These are phyloP conservation scores for Lasioglossum pauxillum DNA, from an alignment of 2,888 invertebrate species.

Conservation along the genomic window DNA sequence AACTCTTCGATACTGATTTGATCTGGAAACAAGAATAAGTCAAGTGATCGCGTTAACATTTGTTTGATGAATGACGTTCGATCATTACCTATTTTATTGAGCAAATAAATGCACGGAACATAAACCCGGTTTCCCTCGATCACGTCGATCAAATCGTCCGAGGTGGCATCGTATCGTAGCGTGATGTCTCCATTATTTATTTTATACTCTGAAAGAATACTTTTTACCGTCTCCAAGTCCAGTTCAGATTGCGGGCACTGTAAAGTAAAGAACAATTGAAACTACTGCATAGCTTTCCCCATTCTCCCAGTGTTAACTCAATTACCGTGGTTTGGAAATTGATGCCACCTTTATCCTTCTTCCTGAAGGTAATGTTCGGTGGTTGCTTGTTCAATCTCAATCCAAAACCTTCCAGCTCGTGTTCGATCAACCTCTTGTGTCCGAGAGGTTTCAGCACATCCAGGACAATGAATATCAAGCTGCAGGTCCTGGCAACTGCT, in stretches of 20 bases:
- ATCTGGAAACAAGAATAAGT: slow-evolving; percentile 86
- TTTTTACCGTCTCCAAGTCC: slow-evolving; percentile 97
- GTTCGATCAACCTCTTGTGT: slow-evolving; percentile 98
- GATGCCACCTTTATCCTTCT: slow-evolving; percentile 99
- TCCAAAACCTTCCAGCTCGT: slow-evolving; percentile 99
- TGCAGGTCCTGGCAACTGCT: slow-evolving; percentile 99
- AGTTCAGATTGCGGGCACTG: slow-evolving; percentile 95
- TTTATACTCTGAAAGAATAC: slow-evolving; percentile 98
- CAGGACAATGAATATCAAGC: slow-evolving; percentile 98
- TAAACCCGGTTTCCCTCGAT: slow-evolving; percentile 99
- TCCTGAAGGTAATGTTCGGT: slow-evolving; percentile 97
- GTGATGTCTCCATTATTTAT: slow-evolving; percentile 99
- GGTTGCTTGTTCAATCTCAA: slow-evolving; percentile 97
- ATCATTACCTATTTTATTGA: slow-evolving; percentile 96
- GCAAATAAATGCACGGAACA: slow-evolving; percentile 98
- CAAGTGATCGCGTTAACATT: too few relatives aligned
- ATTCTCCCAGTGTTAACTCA: slow-evolving; percentile 80
- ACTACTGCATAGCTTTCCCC: slow-evolving; percentile 15
- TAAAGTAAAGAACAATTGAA: slow-evolving; percentile 16
- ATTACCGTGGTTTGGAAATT: slow-evolving; percentile 96
- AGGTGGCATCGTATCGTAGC: slow-evolving; percentile 96
- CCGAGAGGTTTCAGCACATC: slow-evolving; percentile 99
- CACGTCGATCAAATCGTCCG: slow-evolving; percentile 99
- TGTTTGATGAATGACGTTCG: background rate
- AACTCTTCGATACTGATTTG: slow-evolving; percentile 98